phyloP scores from a whole-genome alignment of 2,888 invertebrate species.

The Leistus spinibarbis region DNA sequence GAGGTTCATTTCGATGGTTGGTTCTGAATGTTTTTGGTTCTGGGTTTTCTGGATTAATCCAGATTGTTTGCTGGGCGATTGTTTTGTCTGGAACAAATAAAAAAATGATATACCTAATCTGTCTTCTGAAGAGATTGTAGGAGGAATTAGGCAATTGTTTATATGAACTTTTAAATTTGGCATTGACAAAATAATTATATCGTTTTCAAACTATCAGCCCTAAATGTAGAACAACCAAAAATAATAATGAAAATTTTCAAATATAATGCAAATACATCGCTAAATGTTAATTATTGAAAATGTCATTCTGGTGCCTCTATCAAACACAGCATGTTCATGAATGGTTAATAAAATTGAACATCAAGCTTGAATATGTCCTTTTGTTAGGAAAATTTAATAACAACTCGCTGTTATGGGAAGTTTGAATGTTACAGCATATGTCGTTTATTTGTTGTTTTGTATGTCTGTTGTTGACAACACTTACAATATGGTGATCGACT shows the following conservation, averaged over 20 bases:
- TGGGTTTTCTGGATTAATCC: background rate
- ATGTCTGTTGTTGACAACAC: background rate
- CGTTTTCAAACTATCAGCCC: no score
- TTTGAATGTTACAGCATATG: background rate
- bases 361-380: background rate
- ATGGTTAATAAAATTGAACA: background rate
- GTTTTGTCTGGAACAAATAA: constrained; percentile 52
- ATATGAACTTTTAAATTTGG: no score
- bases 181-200: no score
- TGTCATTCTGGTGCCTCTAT: no score
- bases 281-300: no score
- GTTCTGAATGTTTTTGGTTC: background rate
- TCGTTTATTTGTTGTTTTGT: background rate
- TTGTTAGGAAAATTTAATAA: background rate
- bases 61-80: constrained; percentile 46
- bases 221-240: no score
- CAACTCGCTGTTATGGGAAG: background rate
- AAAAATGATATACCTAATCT: background rate
- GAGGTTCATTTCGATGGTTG: constrained; percentile 59
- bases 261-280: no score
- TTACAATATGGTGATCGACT: background rate
- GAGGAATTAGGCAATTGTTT: background rate
- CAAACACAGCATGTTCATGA: background rate
- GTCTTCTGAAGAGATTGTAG: background rate
- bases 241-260: no score